These are phyloP conservation scores for Potamarius usumacintae DNA, from an alignment of 2,113 vertebrate genomes.

Conservation along the genomic window DNA sequence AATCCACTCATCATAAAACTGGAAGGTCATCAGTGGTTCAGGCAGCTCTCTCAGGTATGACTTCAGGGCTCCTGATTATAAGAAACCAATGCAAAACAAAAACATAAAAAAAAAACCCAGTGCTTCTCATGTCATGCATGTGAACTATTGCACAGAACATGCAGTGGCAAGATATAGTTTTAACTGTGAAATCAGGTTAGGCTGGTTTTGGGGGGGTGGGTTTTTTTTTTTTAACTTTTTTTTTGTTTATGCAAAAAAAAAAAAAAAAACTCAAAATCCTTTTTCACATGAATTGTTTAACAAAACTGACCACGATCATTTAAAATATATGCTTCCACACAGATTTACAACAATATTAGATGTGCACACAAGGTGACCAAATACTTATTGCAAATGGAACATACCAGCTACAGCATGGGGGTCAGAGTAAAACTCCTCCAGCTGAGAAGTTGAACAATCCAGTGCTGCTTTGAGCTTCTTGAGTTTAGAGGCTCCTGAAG, in stretches of 20 bases:
- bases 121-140: not conserved
- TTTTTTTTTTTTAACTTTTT: too few relatives aligned
- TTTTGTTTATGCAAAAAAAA: not conserved
- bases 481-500: slow-evolving; percentile 93
- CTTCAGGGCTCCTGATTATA: slow-evolving; percentile 87
- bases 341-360: not conserved
- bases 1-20: slow-evolving; percentile 91
- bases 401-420: slow-evolving; percentile 97
- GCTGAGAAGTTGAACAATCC: slow-evolving; percentile 96
- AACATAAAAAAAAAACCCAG: not conserved
- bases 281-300: not conserved
- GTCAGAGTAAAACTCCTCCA: slow-evolving; percentile 96
- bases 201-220: not conserved
- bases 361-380: not conserved
- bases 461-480: slow-evolving; percentile 97
- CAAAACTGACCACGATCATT: not conserved
- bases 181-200: slow-evolving; percentile 1
- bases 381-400: slow-evolving; percentile 11
- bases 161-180: not conserved
- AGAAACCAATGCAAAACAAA: not conserved
- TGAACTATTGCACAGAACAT: not conserved
- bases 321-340: not conserved
- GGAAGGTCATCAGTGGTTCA: slow-evolving; percentile 93
- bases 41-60: slow-evolving; percentile 95
- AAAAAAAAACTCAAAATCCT: slow-evolving; percentile 21